A percentile compares a stretch with the other conserved stretches of the same genome.
These are phyloP conservation scores for Helostoma temminkii DNA, from an alignment of 2,797 vertebrate genomes.

Conservation along the genomic window DNA sequence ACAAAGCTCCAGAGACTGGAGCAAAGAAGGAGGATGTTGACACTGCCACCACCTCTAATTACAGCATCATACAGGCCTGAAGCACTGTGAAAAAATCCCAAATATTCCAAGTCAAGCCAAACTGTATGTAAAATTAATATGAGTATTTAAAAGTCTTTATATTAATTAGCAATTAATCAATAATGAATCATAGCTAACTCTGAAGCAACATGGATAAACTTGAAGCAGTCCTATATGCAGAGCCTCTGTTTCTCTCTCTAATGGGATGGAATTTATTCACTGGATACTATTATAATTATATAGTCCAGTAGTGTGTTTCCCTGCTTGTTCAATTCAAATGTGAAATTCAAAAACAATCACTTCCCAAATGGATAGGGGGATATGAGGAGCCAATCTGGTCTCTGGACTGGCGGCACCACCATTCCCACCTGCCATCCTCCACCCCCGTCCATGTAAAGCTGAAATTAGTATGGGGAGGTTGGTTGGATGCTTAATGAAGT, in stretches of 20 bases:
- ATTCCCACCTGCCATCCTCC: not conserved
- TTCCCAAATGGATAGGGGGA: constrained; percentile 38
- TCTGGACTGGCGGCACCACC: constrained; percentile 21
- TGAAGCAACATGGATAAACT: constrained; percentile 28
- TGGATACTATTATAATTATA: constrained; percentile 72
- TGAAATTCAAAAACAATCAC: constrained; percentile 57
- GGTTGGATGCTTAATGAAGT: constrained; percentile 53
- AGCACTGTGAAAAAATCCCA: constrained; percentile 8
- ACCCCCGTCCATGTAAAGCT: constrained; percentile 25
- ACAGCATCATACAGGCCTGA: constrained; percentile 43
- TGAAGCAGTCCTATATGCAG: constrained; percentile 1
- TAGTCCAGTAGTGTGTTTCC: constrained; percentile 56
- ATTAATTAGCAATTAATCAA: constrained; percentile 60
- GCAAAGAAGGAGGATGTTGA: constrained; percentile 53
- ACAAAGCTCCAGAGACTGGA: constrained; percentile 35
- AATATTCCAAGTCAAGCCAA: constrained; percentile 35
- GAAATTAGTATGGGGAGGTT: constrained; percentile 57
- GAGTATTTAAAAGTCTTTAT: constrained; percentile 51
- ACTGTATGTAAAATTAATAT: constrained; percentile 45
- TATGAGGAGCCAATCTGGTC: constrained; percentile 28
- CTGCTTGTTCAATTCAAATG: constrained; percentile 65
- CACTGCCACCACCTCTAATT: constrained; percentile 62
- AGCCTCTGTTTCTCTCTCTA: constrained; percentile 22
- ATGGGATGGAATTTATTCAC: constrained; percentile 51
- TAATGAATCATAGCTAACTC: constrained; percentile 51